phyloP scores from a whole-genome alignment of 2,888 invertebrate genomes.

The Luperina nickerlii region DNA sequence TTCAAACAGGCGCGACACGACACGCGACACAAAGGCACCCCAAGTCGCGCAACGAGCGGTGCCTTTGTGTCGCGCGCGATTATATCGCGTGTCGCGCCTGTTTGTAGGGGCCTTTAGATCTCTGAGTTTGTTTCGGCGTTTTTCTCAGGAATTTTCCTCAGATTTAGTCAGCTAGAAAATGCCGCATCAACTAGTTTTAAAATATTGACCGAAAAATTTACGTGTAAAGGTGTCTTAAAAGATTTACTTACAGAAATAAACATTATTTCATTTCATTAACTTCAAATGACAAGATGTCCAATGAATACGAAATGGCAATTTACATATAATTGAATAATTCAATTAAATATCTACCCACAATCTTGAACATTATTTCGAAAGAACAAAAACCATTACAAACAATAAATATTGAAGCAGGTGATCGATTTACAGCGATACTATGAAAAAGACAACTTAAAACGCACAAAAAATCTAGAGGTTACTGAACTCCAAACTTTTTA shows the following conservation, averaged over 20 bases:
- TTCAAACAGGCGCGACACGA: no score
- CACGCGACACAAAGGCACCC: no score
- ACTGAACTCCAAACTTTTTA: constrained; percentile 43
- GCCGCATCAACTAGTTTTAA: no score
- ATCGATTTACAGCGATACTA: constrained; percentile 15
- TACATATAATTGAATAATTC: constrained; percentile 10
- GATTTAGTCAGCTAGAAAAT: no score
- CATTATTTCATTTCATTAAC: constrained; percentile 1
- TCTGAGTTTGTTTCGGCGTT: no score
- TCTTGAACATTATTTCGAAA: background rate
- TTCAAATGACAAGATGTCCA: constrained; percentile 3
- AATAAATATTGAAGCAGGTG: constrained; percentile 43
- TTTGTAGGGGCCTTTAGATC: no score
- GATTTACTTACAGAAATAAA: background rate
- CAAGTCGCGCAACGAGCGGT: no score
- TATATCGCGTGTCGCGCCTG: no score
- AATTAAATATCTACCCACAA: constrained; percentile 15
- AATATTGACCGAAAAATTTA: no score
- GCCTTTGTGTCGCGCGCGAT: no score
- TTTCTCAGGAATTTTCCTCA: no score
- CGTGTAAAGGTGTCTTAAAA: no score
- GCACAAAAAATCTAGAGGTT: constrained; percentile 37
- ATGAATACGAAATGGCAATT: constrained; percentile 16
- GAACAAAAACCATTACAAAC: constrained; percentile 6
- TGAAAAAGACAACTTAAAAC: constrained; percentile 19